phyloP scores from a whole-genome alignment of 1,140 invertebrate species.

The Lasioglossum albipes region DNA sequence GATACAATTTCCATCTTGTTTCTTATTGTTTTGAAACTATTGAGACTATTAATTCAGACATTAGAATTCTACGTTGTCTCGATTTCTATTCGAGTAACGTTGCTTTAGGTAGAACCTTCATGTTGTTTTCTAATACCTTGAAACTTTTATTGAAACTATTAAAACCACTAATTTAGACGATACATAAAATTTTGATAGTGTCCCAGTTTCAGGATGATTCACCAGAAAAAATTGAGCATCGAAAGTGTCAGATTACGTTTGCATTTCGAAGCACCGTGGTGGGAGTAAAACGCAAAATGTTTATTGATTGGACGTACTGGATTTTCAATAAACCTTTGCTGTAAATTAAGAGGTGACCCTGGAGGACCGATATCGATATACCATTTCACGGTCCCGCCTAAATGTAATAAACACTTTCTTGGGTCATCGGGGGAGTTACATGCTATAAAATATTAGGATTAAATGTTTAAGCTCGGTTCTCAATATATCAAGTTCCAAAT shows the following conservation, averaged over 20 bases:
- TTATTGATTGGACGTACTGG: background rate
- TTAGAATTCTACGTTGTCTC: too few species aligned
- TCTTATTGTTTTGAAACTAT: too few species aligned
- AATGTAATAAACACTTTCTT: background rate
- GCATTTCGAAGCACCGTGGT: background rate
- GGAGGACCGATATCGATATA: background rate
- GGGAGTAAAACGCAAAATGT: background rate
- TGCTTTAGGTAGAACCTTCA: too few species aligned
- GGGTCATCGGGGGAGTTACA: background rate
- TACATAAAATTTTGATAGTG: too few species aligned
- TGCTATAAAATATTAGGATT: background rate
- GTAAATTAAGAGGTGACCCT: background rate
- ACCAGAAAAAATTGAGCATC: too few species aligned
- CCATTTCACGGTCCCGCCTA: background rate
- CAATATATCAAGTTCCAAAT: background rate
- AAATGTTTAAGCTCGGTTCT: slow-evolving; percentile 13
- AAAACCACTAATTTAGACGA: too few species aligned
- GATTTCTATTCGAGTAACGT: too few species aligned
- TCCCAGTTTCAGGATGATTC: too few species aligned
- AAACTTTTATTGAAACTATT: too few species aligned
- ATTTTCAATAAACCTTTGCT: background rate
- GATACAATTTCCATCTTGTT: too few species aligned
- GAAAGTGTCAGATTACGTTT: background rate
- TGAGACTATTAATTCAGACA: too few species aligned
- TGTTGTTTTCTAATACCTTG: too few species aligned